Evolutionary conservation across 2,888 invertebrate species (phyloP).

Genomic region (Eremobia ochroleuca): DNA sequence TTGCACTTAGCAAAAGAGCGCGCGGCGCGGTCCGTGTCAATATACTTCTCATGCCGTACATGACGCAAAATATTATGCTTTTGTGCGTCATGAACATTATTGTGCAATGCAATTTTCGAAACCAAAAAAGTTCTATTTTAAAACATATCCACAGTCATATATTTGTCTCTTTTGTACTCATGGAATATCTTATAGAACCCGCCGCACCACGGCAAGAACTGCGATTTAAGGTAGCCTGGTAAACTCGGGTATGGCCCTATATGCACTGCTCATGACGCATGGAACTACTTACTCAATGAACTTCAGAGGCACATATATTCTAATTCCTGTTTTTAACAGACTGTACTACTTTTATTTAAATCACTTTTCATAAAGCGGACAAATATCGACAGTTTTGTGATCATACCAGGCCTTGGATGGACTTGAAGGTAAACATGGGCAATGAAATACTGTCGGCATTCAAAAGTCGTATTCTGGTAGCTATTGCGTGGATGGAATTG

Average conservation of each 20-base stretch:
- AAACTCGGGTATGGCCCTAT: not conserved
- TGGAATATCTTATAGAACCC: not conserved
- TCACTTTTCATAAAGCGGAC: not conserved
- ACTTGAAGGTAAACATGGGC: conserved; percentile 70
- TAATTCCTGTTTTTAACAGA: not conserved
- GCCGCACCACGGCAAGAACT: not conserved
- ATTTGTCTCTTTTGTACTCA: not conserved
- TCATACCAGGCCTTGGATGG: conserved; percentile 70
- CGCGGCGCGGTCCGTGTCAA: not conserved
- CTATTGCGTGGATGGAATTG: conserved; percentile 69
- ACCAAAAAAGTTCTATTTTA: not conserved
- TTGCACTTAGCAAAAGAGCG: too few species aligned
- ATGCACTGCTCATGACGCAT: not conserved
- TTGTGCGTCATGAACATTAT: not conserved
- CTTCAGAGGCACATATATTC: not conserved
- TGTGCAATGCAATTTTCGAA: too few species aligned
- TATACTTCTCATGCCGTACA: not conserved
- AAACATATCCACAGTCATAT: not conserved
- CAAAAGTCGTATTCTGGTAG: conserved; percentile 65
- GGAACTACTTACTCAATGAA: not conserved
- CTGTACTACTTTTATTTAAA: not conserved
- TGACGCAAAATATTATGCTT: not conserved
- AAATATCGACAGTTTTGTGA: not conserved
- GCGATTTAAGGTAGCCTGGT: not conserved
- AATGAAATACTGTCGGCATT: conserved; percentile 63